These are phyloP conservation scores for Cryptus armator DNA, from an alignment of 2,888 invertebrate species.

Conservation along the genomic window DNA sequence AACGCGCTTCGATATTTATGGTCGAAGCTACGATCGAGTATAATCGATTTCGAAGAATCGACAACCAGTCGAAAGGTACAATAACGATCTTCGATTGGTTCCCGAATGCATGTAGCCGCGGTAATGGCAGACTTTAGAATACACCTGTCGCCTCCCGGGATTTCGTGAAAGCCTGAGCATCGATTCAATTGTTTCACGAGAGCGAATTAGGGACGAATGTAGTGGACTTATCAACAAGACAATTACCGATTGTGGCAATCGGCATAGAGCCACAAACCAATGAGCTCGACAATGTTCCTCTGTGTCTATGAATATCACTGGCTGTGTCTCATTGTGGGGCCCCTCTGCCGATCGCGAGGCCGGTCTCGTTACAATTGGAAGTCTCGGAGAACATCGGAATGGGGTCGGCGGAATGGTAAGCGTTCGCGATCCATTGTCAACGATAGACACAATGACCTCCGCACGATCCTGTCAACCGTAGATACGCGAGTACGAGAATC, in stretches of 20 bases:
- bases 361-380: slow-evolving; percentile 52
- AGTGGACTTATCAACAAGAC: slow-evolving; percentile 52
- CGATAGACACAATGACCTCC: slow-evolving; percentile 67
- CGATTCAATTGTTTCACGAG: slow-evolving; percentile 31
- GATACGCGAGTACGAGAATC: slow-evolving; percentile 66
- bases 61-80: neutral
- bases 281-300: slow-evolving; percentile 28
- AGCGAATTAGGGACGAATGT: slow-evolving; percentile 41
- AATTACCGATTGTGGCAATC: slow-evolving; percentile 45
- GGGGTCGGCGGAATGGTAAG: slow-evolving; percentile 36
- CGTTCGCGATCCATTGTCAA: slow-evolving; percentile 69
- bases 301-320: neutral
- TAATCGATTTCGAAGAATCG: neutral
- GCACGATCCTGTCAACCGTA: slow-evolving; percentile 72
- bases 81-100: slow-evolving; percentile 18
- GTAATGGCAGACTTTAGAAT: neutral
- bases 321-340: slow-evolving; percentile 6
- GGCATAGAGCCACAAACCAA: slow-evolving; percentile 41
- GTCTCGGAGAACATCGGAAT: slow-evolving; percentile 33
- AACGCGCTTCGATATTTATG: neutral
- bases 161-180: slow-evolving; percentile 62
- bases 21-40: neutral
- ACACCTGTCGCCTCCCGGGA: slow-evolving; percentile 34
- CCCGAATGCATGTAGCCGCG: slow-evolving; percentile 5
- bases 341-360: slow-evolving; percentile 31